These are phyloP conservation scores for Hermatobates lingyangjiaoensis DNA, from an alignment of 1,140 invertebrate genomes.

Conservation along the genomic window DNA sequence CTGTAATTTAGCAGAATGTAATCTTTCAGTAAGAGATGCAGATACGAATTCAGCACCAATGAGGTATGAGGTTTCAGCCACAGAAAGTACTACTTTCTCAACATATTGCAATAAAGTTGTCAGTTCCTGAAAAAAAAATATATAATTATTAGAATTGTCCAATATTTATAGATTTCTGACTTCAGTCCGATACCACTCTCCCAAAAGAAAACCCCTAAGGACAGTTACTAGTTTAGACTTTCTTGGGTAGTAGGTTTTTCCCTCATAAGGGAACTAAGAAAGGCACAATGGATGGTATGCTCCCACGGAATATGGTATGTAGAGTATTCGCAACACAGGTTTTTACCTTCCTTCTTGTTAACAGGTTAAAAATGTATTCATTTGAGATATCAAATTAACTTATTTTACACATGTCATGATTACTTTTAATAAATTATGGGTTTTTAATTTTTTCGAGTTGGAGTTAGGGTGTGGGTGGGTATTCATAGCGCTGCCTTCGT, in stretches of 20 bases:
- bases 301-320: too few relatives aligned
- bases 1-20: conserved; percentile 9
- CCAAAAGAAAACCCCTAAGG: background rate
- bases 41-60: conserved; percentile 14
- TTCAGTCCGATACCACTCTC: background rate
- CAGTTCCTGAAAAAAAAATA: conserved; percentile 13
- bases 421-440: too few relatives aligned
- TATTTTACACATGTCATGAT: too few relatives aligned
- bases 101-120: conserved; percentile 15
- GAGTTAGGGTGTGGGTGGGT: too few relatives aligned
- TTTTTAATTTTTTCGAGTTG: too few relatives aligned
- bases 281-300: too few relatives aligned
- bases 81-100: conserved; percentile 13
- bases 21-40: conserved; percentile 11
- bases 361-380: too few relatives aligned
- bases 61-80: conserved; percentile 13
- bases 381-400: too few relatives aligned
- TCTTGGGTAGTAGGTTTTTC: background rate
- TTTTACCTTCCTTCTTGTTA: too few relatives aligned
- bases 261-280: too few relatives aligned
- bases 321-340: too few relatives aligned
- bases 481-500: too few relatives aligned
- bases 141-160: background rate
- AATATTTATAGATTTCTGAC: background rate
- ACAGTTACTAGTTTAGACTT: background rate